A percentile compares a stretch with the other conserved stretches of the same genome.
phyloP scores from a whole-genome alignment of 1,140 invertebrate species.

The Drosophila pectinifera region DNA sequence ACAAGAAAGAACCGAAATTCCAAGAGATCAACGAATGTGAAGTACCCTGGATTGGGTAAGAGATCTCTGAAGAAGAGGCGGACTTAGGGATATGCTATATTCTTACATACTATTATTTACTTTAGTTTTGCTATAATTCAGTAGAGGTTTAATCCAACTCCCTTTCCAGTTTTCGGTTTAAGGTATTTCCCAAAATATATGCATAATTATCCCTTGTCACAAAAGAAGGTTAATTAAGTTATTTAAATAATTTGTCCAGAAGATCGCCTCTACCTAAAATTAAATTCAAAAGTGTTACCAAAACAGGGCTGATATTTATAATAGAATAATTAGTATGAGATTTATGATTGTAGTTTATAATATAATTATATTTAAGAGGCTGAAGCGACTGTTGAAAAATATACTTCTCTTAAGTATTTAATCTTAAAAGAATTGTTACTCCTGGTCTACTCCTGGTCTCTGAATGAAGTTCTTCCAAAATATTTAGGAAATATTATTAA shows the following conservation, averaged over 20 bases:
- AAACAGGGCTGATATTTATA: too few species aligned
- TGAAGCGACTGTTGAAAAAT: too few species aligned
- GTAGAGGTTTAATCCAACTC: background rate
- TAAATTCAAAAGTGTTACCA: background rate
- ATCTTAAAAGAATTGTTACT: too few species aligned
- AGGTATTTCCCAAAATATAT: background rate
- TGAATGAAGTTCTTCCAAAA: background rate
- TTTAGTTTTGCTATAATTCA: background rate
- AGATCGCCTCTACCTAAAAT: background rate
- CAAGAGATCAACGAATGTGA: constrained; percentile 3
- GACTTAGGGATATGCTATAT: background rate
- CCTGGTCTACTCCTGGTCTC: too few species aligned
- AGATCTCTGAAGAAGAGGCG: background rate
- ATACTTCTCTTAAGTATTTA: too few species aligned
- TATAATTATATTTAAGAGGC: too few species aligned
- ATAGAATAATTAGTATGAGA: too few species aligned
- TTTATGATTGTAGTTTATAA: too few species aligned
- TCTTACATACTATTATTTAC: background rate
- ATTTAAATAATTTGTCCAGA: too few species aligned
- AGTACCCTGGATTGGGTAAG: constrained; percentile 22
- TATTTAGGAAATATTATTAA: too few species aligned
- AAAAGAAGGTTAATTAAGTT: too few species aligned
- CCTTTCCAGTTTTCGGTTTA: background rate
- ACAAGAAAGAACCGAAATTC: constrained; percentile 36
- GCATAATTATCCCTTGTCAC: too few species aligned